Percentiles rank a stretch among this genome's conserved stretches.
Conservation (phyloP, 2,888 invertebrate species). For the Melanchra persicariae region DNA sequence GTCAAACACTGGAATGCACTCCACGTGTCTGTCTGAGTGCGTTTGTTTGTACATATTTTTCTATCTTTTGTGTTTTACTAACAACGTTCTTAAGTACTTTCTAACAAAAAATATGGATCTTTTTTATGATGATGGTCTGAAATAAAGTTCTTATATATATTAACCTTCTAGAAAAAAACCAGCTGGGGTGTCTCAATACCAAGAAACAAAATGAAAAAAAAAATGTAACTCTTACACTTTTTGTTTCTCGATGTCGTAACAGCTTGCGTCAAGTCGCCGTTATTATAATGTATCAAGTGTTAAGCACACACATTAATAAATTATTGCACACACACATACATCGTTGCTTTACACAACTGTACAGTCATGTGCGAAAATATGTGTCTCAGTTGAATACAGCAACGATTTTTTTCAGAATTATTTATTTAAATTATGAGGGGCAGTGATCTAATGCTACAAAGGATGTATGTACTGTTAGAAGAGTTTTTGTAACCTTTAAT, state of each 20-base stretch:
- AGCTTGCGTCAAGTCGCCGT: constrained; percentile 50
- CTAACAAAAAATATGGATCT: no score
- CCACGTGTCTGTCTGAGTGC: no score
- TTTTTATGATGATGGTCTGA: no score
- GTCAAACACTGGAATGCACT: no score
- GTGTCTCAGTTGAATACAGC: neutral
- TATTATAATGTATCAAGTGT: constrained; percentile 61
- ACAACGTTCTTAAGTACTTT: no score
- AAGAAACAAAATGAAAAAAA: constrained; percentile 18
- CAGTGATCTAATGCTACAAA: no score
- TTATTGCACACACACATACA: constrained; percentile 54
- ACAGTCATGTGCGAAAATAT: constrained; percentile 27
- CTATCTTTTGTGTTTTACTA: no score
- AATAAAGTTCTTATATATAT: no score
- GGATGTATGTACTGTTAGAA: no score
- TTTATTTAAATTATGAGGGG: neutral
- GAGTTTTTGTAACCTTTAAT: no score
- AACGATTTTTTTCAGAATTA: neutral
- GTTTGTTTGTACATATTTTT: no score
- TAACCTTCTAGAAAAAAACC: constrained; percentile 16
- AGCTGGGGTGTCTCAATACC: constrained; percentile 35
- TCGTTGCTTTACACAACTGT: constrained; percentile 44
- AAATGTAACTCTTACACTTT: constrained; percentile 40
- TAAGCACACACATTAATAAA: constrained; percentile 62
- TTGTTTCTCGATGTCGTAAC: constrained; percentile 51